These are phyloP conservation scores for Marmota flaviventris DNA, from an alignment of 2,113 vertebrate species.

Conservation along the genomic window DNA sequence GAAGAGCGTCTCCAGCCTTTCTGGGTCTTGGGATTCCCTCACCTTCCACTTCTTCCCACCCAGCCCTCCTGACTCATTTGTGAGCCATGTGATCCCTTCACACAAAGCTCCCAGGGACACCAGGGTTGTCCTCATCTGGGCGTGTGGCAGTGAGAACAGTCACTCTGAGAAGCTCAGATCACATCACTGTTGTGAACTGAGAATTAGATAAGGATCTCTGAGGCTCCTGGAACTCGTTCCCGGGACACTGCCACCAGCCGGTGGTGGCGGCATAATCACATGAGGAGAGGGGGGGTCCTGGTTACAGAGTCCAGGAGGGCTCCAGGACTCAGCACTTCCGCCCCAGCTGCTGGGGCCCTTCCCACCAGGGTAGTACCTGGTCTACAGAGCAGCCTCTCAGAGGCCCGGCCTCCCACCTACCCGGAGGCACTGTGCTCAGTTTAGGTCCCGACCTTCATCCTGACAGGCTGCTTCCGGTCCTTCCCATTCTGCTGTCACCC, in stretches of 20 bases:
- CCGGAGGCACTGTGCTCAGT: background rate
- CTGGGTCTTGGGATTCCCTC: background rate
- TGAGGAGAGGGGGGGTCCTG: background rate
- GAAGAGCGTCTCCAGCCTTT: no score
- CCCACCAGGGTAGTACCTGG: background rate
- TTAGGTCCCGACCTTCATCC: background rate
- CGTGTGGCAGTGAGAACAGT: background rate
- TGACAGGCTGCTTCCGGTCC: background rate
- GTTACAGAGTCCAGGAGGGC: background rate
- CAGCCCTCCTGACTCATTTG: background rate
- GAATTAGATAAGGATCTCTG: background rate
- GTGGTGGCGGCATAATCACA: background rate
- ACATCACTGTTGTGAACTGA: no score
- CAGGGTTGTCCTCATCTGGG: background rate
- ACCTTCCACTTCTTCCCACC: fast-evolving
- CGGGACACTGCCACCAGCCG: fast-evolving
- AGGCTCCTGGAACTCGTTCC: fast-evolving
- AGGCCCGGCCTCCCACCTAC: background rate
- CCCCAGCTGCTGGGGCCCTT: background rate
- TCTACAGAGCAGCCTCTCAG: background rate
- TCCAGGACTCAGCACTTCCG: background rate
- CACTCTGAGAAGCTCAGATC: background rate
- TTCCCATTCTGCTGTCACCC: fast-evolving
- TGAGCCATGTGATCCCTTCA: background rate
- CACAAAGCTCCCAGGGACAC: background rate